Conservation (phyloP, 2,888 invertebrate species). For the Nemoura dubitans region DNA sequence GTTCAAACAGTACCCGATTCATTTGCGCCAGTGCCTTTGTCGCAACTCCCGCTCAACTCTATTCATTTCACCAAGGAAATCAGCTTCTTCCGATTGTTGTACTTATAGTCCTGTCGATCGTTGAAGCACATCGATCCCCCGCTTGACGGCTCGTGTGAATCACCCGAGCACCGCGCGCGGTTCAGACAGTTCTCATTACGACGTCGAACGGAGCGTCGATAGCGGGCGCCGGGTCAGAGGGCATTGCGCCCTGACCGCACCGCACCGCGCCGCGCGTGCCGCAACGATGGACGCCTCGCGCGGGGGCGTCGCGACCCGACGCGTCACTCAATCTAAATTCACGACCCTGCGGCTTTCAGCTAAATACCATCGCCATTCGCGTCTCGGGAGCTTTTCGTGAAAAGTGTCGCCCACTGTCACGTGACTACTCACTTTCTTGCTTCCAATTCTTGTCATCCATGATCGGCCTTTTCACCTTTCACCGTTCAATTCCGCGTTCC, state of each 20-base stretch:
- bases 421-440: not conserved
- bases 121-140: not conserved
- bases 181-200: not conserved
- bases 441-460: not conserved
- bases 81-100: not conserved
- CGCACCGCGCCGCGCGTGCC: too few species aligned
- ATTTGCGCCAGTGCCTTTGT: not conserved
- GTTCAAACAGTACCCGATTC: not conserved
- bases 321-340: not conserved
- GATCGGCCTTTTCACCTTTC: conserved; percentile 7
- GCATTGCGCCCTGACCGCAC: not conserved
- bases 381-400: not conserved
- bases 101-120: not conserved
- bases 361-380: not conserved
- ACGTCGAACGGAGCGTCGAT: not conserved
- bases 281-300: too few species aligned
- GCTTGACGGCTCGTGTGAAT: not conserved
- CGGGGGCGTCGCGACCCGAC: not conserved
- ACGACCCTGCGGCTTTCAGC: not conserved
- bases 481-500: not conserved
- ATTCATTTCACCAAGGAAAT: not conserved
- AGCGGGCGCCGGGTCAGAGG: not conserved
- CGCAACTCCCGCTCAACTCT: not conserved
- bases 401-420: not conserved
- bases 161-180: not conserved